Conservation (phyloP, 1,140 invertebrate genomes). For the Drosophila hydei region DNA sequence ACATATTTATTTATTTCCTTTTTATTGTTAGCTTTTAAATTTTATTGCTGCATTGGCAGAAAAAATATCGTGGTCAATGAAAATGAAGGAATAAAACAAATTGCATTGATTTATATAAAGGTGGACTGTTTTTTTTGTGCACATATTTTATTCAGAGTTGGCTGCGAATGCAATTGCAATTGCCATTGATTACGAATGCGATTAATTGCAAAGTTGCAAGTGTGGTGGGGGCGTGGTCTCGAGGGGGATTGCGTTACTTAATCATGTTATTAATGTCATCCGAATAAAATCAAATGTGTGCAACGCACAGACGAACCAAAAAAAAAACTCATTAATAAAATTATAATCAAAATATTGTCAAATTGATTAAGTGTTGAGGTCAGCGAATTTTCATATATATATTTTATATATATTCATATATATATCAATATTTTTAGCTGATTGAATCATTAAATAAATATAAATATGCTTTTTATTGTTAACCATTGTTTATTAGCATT, state of each 20-base stretch:
- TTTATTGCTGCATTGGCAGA: slow-evolving; percentile 65
- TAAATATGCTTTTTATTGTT: slow-evolving; percentile 27
- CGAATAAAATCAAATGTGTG: slow-evolving; percentile 24
- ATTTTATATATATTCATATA: background rate
- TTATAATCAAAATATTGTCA: slow-evolving; percentile 59
- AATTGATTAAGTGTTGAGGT: slow-evolving; percentile 43
- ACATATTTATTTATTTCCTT: slow-evolving; percentile 12
- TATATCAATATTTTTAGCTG: slow-evolving; percentile 7
- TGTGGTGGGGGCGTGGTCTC: background rate
- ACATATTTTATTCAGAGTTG: slow-evolving; percentile 21
- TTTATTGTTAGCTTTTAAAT: slow-evolving; percentile 22
- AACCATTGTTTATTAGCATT: slow-evolving; percentile 14
- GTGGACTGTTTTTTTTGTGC: slow-evolving; percentile 20
- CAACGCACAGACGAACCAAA: slow-evolving; percentile 12
- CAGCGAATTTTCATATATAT: slow-evolving; percentile 10
- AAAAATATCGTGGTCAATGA: slow-evolving; percentile 43
- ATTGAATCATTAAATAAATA: slow-evolving; percentile 15
- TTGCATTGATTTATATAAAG: slow-evolving; percentile 47
- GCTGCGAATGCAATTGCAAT: slow-evolving; percentile 35
- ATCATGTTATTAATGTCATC: slow-evolving; percentile 72
- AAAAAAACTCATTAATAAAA: slow-evolving; percentile 52
- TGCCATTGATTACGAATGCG: slow-evolving; percentile 58
- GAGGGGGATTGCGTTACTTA: slow-evolving; percentile 19
- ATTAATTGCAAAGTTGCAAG: slow-evolving; percentile 51
- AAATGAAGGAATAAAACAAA: slow-evolving; percentile 6